A percentile compares a stretch with the other conserved stretches of the same genome.
These are phyloP conservation scores for Monopis laevigella DNA, from an alignment of 2,888 invertebrate genomes.

Conservation along the genomic window DNA sequence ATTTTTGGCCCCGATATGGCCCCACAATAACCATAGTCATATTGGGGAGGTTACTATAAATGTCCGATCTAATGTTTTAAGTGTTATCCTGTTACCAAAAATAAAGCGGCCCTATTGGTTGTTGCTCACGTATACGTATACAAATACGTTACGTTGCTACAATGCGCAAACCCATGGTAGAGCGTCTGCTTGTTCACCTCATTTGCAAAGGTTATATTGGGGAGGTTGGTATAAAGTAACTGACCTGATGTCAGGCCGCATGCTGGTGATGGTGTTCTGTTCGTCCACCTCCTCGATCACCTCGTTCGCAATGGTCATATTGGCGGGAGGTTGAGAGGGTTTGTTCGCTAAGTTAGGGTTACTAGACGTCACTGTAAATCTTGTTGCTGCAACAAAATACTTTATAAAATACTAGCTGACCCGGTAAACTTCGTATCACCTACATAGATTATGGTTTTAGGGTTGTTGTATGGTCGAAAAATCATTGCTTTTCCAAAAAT, in stretches of 20 bases:
- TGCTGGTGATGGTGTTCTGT: conserved; percentile 82
- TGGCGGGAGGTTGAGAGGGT: conserved; percentile 47
- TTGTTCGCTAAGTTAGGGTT: conserved; percentile 33
- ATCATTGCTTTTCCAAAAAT: not conserved
- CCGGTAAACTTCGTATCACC: too few species aligned
- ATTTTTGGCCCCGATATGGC: too few species aligned
- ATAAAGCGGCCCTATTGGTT: too few species aligned
- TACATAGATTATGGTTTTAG: too few species aligned
- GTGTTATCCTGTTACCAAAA: too few species aligned
- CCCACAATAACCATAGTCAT: too few species aligned
- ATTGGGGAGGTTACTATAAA: too few species aligned
- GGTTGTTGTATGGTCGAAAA: not conserved
- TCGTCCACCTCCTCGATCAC: conserved; percentile 83
- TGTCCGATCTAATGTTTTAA: too few species aligned
- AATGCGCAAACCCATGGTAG: too few species aligned
- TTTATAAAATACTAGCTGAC: too few species aligned
- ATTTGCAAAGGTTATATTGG: conserved; percentile 10
- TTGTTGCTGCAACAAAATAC: conserved; percentile 3
- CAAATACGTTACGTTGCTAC: too few species aligned
- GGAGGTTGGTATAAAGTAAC: conserved; percentile 12
- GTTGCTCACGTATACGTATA: too few species aligned
- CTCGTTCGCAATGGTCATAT: conserved; percentile 75
- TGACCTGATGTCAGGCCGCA: conserved; percentile 59
- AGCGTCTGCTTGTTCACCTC: conserved; percentile 5
- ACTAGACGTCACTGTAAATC: conserved; percentile 32